Conservation (phyloP, 1,140 invertebrate genomes). For the Pachyrhynchus sulphureomaculatus region DNA sequence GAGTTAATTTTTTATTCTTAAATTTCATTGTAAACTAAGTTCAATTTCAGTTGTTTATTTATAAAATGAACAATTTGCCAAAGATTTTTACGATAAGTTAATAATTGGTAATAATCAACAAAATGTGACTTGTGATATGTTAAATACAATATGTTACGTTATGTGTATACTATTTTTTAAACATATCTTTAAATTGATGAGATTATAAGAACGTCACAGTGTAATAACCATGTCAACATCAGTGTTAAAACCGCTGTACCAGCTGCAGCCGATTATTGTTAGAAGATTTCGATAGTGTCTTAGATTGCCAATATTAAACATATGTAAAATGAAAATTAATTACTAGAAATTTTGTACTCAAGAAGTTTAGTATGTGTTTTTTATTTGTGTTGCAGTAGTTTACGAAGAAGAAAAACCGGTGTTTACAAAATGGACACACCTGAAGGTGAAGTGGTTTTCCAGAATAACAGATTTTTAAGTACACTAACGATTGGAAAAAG, state of each 20-base stretch:
- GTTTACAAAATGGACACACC: constrained; percentile 46
- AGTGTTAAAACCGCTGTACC: not conserved
- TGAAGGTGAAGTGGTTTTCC: constrained; percentile 44
- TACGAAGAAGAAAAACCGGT: constrained; percentile 42
- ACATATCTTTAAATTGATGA: no score
- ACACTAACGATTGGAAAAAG: constrained; percentile 47
- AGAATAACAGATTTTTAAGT: constrained; percentile 46
- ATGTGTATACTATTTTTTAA: not conserved
- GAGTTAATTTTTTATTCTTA: no score
- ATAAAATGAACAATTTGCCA: not conserved
- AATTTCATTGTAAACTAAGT: no score
- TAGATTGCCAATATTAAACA: no score
- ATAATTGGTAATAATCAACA: constrained; percentile 12
- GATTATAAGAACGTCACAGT: not conserved
- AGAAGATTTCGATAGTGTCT: no score
- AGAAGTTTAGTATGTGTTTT: not conserved
- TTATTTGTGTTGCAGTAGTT: constrained; percentile 22
- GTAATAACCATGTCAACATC: not conserved
- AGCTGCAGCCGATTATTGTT: no score
- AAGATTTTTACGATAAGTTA: not conserved
- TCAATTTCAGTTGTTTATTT: no score
- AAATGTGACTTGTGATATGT: constrained; percentile 19
- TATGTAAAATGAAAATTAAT: no score
- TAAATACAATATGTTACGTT: not conserved
- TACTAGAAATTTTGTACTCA: no score